These are phyloP conservation scores for Cynopterus sphinx DNA, from an alignment of 2,797 vertebrate genomes.

Conservation along the genomic window DNA sequence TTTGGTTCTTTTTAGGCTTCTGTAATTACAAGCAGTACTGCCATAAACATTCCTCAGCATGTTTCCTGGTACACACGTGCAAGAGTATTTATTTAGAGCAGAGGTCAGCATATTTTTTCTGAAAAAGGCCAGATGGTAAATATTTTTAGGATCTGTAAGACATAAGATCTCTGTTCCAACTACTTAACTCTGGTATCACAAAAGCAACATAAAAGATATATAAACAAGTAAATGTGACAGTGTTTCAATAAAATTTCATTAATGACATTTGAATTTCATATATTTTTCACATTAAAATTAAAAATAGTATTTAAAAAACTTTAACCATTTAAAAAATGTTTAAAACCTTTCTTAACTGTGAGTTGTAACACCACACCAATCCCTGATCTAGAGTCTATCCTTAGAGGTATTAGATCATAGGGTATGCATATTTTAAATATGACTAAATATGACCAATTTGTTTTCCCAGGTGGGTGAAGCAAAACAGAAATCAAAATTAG, in stretches of 20 bases:
- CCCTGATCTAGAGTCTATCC: background rate
- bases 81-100: background rate
- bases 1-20: background rate
- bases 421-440: background rate
- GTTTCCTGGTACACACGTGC: background rate
- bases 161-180: background rate
- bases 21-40: background rate
- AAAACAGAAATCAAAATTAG: background rate
- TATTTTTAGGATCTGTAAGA: background rate
- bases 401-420: background rate
- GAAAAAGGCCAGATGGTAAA: background rate
- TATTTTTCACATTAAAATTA: slow-evolving; percentile 27
- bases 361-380: background rate
- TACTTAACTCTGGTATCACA: background rate
- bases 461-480: slow-evolving; percentile 19
- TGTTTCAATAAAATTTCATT: background rate
- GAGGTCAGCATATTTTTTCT: background rate
- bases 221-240: background rate
- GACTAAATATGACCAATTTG: background rate
- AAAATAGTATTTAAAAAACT: background rate
- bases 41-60: background rate
- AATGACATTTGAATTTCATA: background rate
- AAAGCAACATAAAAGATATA: background rate
- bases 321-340: slow-evolving; percentile 25
- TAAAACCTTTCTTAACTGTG: background rate